Evolutionary conservation across 2,888 invertebrate genomes (phyloP), one percentile per base, ranked within the genome.

Genomic region (Monoplex corrugatus): DNA sequence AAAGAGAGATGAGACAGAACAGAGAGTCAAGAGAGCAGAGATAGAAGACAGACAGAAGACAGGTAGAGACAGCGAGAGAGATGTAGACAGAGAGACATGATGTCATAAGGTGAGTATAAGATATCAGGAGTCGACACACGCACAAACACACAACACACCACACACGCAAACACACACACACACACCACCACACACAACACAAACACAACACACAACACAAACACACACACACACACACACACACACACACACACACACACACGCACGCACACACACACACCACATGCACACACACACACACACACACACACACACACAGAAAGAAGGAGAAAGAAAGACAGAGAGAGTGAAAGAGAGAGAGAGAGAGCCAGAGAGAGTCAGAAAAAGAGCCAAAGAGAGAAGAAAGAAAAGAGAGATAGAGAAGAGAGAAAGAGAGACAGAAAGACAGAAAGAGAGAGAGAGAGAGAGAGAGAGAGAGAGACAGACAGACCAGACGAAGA

Each of bases 271-370:
- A 13, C 50, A 13, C 50, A 13, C 50, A 13, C 50, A 13, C 50
- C 63, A 1, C 63, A 68, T n/a, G n/a, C 63, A 63, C 63, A 63
- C 63, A 63, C 63, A 63, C 72, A 32, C 72, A 63, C 63, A 63
- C 63, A 63, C 63, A 63, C 63, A 63, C 16, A 63, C 63, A 63
- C 63, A 63, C 63, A 63, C 63, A 63, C 63, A 63, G 28, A 63
- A 23, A 63, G 6, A 63, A 6, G n/a, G 0, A 63, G 6, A 63
- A 6, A 63, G 6, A 32, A 16, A 35, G 3, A 75, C 38, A 75
- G 3, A 16, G 10, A 32, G 43, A 57, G 57, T 45, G 35, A 84
- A 44, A 84, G 35, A 84, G 45, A 84, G 35, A 84, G 45, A 84
- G 35, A 84, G 0, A 72, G 6, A 72, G 3, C 68, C 43, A 86